Evolutionary conservation across 2,888 invertebrate genomes (phyloP), one percentile per base, ranked within the genome.

Genomic region (Chrysina gloriosa): DNA sequence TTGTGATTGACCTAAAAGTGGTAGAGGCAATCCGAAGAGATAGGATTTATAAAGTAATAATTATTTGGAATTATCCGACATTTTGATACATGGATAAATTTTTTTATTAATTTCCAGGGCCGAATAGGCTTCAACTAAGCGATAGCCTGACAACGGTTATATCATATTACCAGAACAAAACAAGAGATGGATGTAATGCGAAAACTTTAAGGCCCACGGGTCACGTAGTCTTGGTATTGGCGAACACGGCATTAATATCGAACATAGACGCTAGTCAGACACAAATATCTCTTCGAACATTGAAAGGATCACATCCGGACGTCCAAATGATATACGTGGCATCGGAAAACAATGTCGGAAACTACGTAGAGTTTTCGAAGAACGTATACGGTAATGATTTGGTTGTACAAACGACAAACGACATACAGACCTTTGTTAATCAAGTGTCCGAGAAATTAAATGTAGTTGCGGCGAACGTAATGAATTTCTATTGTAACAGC

Each of bases 301-400:
- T 88, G 2, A 82, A 87, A 68, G 77, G 77, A 0, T 80, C 81
- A 6, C 84, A 85, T 76, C 87, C 86, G 25, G 87, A 88, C 71
- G 84, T 86, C 0, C 86, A 85, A 72, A 85, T 89, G 68, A 81
- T 86, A 0, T 88, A 87, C 72, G 81, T 85, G 0, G 83, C 87
- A 0, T 80, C 82, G 11, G 84, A 86, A 39, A 71, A 71, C 9
- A 72, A 73, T 54, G 73, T 83, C 21, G 76, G 79, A 0, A 83
- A 83, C 48, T 87, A 85, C 72, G 81, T 84, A 69, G 83, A 84
- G 67, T 81, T 88, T 9, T 84, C 84, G 68, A 83, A 84, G 19
- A 84, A 84, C 70, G 83, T 84, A 74, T 77, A 84, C 68, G 85
- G 84, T 71, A 86, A 86, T 74, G 87, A 87, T 71, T 73, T 84